phyloP scores from a whole-genome alignment of 2,113 vertebrate species.

The Anguilla japonica region DNA sequence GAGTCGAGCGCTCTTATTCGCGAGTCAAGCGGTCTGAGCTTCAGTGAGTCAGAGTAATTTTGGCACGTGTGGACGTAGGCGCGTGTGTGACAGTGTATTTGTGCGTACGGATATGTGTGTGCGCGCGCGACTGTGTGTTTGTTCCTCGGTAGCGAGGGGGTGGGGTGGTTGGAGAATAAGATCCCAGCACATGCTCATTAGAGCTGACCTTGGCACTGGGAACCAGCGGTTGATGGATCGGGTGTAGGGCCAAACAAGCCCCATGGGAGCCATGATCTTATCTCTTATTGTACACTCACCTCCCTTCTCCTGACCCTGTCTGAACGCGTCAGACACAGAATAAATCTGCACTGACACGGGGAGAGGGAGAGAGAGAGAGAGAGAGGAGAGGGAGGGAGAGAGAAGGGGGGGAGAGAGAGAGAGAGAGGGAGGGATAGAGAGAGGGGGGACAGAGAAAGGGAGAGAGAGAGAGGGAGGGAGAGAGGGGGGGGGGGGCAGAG shows the following conservation, averaged over 20 bases:
- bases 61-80: neutral
- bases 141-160: constrained; percentile 18
- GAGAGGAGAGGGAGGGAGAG: neutral
- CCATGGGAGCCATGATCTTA: constrained; percentile 67
- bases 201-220: constrained; percentile 78
- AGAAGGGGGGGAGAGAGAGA: constrained; percentile 9
- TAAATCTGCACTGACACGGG: constrained; percentile 76
- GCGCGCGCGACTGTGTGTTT: constrained; percentile 39
- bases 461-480: neutral
- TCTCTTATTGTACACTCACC: constrained; percentile 76
- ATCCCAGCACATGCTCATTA: constrained; percentile 75
- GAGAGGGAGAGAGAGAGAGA: neutral
- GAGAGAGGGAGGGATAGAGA: neutral
- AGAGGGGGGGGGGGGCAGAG: too few species aligned
- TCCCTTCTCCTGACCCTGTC: constrained; percentile 68
- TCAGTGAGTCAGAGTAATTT: neutral
- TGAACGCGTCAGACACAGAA: constrained; percentile 63
- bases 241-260: constrained; percentile 69
- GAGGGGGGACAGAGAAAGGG: constrained; percentile 22
- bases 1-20: neutral
- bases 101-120: neutral
- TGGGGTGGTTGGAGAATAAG: constrained; percentile 39
- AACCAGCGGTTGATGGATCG: constrained; percentile 77
- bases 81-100: neutral
- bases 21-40: neutral